These are phyloP conservation scores for Agrochola lychnidis DNA, from an alignment of 2,888 invertebrate species.

Conservation along the genomic window DNA sequence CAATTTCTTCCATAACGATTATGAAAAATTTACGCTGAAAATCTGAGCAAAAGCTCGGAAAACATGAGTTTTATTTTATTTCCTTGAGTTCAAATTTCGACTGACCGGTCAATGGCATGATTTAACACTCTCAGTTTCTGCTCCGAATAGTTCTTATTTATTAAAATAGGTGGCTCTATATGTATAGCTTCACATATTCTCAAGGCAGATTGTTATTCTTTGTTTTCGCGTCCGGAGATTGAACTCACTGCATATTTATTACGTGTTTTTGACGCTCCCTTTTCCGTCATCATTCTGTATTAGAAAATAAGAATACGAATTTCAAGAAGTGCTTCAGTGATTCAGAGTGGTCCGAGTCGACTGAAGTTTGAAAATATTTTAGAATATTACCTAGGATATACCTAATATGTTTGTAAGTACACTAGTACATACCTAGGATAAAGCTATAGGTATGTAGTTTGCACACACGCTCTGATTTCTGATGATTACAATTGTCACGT, in stretches of 20 bases:
- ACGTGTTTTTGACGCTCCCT: constrained; percentile 35
- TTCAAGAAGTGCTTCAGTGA: constrained; percentile 1
- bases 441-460: not conserved
- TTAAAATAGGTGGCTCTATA: constrained; percentile 32
- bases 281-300: constrained; percentile 30
- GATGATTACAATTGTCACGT: not conserved
- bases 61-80: not conserved
- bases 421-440: not conserved
- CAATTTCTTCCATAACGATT: not conserved
- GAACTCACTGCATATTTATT: constrained; percentile 47
- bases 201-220: constrained; percentile 41
- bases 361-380: not conserved
- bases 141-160: constrained; percentile 18
- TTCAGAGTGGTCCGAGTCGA: not conserved
- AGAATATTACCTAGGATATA: no score
- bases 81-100: constrained; percentile 29
- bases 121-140: constrained; percentile 49
- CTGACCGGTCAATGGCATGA: constrained; percentile 17
- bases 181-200: not conserved
- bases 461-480: constrained; percentile 7
- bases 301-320: constrained; percentile 10
- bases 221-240: constrained; percentile 47
- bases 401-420: not conserved
- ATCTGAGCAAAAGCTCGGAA: not conserved
- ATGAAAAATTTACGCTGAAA: not conserved